Evolutionary conservation across 92 coral and sea anemone species (phyloP).

Genomic region (Heliopora coerulea): DNA sequence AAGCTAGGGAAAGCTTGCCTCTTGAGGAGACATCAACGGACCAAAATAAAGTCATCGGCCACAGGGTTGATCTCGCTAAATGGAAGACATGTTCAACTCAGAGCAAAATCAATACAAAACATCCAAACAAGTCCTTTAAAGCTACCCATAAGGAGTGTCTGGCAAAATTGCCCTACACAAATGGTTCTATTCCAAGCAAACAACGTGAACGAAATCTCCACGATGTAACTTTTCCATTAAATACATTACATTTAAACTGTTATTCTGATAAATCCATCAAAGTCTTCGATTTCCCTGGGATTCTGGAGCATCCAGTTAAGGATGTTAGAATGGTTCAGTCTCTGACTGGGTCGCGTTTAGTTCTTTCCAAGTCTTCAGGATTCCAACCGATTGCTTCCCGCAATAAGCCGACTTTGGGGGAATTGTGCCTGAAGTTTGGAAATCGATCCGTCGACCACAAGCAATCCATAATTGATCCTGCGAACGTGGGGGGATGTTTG

Average conservation of each 20-base stretch:
- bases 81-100: background rate
- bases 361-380: background rate
- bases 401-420: constrained; percentile 15
- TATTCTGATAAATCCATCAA: background rate
- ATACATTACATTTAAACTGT: background rate
- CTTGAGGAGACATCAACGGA: background rate
- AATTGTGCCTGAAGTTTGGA: background rate
- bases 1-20: background rate
- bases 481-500: no score
- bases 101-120: background rate
- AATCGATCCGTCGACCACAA: background rate
- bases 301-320: background rate
- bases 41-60: background rate
- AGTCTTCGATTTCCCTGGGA: background rate
- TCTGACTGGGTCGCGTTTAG: background rate
- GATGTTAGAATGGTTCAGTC: background rate
- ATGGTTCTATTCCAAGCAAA: background rate
- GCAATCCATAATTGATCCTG: background rate
- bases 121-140: background rate
- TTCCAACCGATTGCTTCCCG: constrained; percentile 22
- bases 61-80: background rate
- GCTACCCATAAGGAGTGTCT: background rate
- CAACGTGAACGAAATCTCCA: background rate
- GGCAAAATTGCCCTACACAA: background rate
- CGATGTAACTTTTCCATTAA: background rate